Percentiles rank a stretch among this genome's conserved stretches.
These are phyloP conservation scores for Andrena minutula DNA, from an alignment of 2,888 invertebrate species.

Conservation along the genomic window DNA sequence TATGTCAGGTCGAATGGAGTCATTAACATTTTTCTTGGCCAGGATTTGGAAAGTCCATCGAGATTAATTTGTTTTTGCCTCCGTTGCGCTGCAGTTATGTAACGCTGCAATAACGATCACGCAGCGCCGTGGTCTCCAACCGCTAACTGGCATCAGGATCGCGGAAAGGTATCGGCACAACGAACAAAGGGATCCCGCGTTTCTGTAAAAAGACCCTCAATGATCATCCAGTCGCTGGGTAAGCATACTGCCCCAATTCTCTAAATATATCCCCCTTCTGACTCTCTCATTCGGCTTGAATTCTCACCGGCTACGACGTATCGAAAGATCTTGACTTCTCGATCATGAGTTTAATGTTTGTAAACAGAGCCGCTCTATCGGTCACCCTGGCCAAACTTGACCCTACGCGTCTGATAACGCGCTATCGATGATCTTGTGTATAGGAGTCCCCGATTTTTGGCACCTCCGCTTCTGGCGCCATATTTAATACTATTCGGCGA, in stretches of 20 bases:
- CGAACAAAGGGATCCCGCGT: conserved; percentile 11
- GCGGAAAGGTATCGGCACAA: background rate
- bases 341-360: conserved; percentile 81
- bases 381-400: conserved; percentile 58
- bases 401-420: conserved; percentile 12
- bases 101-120: background rate
- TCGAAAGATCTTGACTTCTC: conserved; percentile 81
- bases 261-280: conserved; percentile 79
- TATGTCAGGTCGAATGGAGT: conserved; percentile 29
- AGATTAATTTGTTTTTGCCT: conserved; percentile 16
- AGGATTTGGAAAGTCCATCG: background rate
- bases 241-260: conserved; percentile 80
- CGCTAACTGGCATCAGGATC: background rate
- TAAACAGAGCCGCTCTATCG: conserved; percentile 77
- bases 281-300: conserved; percentile 72
- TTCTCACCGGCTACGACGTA: conserved; percentile 68
- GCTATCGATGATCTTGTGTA: conserved; percentile 15
- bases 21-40: conserved; percentile 46
- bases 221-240: conserved; percentile 57
- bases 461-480: background rate
- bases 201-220: conserved; percentile 66
- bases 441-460: too few relatives aligned
- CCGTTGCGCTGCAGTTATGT: background rate
- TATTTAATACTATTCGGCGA: background rate
- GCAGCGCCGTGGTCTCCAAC: too few relatives aligned